Evolutionary conservation across 1,140 invertebrate species (phyloP).

Genomic region (Temnothorax curvispinosus): DNA sequence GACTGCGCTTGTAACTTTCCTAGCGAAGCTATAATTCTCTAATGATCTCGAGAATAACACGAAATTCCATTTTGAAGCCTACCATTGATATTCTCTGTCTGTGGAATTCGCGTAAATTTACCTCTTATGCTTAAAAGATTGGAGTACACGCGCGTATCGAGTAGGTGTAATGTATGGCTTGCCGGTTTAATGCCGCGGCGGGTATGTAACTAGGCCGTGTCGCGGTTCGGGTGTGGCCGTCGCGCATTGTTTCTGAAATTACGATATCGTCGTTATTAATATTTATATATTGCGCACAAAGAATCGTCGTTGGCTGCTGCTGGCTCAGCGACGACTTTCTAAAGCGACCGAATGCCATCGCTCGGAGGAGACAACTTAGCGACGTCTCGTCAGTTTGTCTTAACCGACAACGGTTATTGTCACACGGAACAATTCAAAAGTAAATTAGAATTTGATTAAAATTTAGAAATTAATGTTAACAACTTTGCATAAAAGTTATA

Average conservation of each 20-base stretch:
- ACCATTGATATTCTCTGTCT: not conserved
- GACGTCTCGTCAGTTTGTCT: not conserved
- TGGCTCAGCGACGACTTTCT: slow-evolving; percentile 76
- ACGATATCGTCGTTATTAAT: slow-evolving; percentile 83
- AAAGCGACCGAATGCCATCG: slow-evolving; percentile 77
- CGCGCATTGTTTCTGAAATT: slow-evolving; percentile 79
- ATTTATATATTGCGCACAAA: slow-evolving; percentile 78
- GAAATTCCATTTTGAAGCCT: not conserved
- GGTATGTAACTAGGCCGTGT: slow-evolving; percentile 69
- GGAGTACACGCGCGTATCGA: not conserved
- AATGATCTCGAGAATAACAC: not conserved
- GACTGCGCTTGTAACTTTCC: not conserved
- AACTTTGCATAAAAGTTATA: not conserved
- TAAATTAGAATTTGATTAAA: not conserved
- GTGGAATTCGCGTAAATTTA: slow-evolving; percentile 33
- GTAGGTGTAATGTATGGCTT: slow-evolving; percentile 57
- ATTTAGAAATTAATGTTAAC: not conserved
- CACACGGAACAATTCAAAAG: not conserved
- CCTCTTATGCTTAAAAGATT: slow-evolving; percentile 10
- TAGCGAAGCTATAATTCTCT: not conserved
- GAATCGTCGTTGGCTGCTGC: slow-evolving; percentile 55
- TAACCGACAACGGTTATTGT: slow-evolving; percentile 3
- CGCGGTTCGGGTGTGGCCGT: slow-evolving; percentile 78
- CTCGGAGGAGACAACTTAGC: slow-evolving; percentile 14
- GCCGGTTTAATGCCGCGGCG: slow-evolving; percentile 53